Conservation (phyloP, 2,113 vertebrate genomes). For the Anser brachyrhynchus region DNA sequence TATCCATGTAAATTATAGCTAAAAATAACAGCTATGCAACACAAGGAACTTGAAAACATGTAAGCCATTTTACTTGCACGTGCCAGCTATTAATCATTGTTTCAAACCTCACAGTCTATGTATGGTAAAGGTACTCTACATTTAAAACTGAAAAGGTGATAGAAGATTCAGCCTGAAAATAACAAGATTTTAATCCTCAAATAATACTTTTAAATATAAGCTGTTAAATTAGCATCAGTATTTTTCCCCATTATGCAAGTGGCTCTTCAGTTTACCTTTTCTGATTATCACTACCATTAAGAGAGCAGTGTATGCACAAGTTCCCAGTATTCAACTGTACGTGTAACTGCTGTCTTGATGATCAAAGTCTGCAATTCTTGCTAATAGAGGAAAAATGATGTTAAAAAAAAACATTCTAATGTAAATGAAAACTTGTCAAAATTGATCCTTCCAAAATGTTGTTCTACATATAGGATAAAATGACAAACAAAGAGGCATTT, state of each 20-base stretch:
- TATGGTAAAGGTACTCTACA: background rate
- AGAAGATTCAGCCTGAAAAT: background rate
- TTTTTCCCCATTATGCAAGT: background rate
- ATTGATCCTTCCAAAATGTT: background rate
- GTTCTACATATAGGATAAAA: background rate
- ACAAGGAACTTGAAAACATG: background rate
- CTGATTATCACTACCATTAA: background rate
- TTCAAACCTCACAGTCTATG: background rate
- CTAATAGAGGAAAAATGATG: background rate
- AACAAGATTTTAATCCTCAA: background rate
- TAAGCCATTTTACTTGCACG: background rate
- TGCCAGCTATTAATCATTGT: background rate
- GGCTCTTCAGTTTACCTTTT: background rate
- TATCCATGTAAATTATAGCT: background rate
- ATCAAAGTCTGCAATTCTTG: background rate
- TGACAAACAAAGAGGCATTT: background rate
- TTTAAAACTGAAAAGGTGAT: background rate
- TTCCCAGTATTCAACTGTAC: background rate
- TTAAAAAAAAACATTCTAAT: background rate
- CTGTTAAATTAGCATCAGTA: background rate
- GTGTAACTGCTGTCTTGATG: background rate
- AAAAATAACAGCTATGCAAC: background rate
- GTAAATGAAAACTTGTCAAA: background rate
- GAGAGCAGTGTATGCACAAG: background rate
- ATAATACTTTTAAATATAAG: background rate